phyloP scores from a whole-genome alignment of 1,140 invertebrate species.

The Drosophila rufa region DNA sequence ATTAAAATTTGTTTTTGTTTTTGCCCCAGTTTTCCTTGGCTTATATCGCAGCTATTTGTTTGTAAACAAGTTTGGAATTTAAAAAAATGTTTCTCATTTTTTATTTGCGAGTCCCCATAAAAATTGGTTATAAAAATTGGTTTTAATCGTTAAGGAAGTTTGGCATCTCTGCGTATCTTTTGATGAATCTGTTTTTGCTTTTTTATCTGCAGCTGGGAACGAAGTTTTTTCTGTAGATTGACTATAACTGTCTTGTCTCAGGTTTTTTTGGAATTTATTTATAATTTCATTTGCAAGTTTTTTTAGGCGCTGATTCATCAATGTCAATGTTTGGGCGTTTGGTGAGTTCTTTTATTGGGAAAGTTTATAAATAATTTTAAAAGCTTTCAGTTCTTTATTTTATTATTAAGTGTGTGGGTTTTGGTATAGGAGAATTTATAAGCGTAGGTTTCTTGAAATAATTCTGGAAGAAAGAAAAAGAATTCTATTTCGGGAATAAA shows the following conservation, averaged over 20 bases:
- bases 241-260: constrained; percentile 30
- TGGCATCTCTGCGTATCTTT: constrained; percentile 56
- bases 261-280: constrained; percentile 14
- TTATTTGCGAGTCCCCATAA: constrained; percentile 59
- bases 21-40: constrained; percentile 27
- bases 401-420: not conserved
- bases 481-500: too few relatives aligned
- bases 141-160: constrained; percentile 73
- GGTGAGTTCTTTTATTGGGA: not conserved
- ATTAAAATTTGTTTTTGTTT: constrained; percentile 69
- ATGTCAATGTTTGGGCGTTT: constrained; percentile 14
- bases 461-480: too few relatives aligned
- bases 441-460: not conserved
- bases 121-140: constrained; percentile 77
- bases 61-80: constrained; percentile 76
- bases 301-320: constrained; percentile 33
- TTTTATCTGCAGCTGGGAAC: constrained; percentile 47
- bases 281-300: constrained; percentile 32
- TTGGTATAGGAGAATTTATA: too few relatives aligned
- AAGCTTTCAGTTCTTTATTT: not conserved
- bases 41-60: constrained; percentile 69
- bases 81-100: constrained; percentile 72
- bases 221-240: constrained; percentile 51
- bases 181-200: constrained; percentile 70
- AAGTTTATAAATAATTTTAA: not conserved